phyloP scores from a whole-genome alignment of 2,888 invertebrate genomes.

The Monopis laevigella region DNA sequence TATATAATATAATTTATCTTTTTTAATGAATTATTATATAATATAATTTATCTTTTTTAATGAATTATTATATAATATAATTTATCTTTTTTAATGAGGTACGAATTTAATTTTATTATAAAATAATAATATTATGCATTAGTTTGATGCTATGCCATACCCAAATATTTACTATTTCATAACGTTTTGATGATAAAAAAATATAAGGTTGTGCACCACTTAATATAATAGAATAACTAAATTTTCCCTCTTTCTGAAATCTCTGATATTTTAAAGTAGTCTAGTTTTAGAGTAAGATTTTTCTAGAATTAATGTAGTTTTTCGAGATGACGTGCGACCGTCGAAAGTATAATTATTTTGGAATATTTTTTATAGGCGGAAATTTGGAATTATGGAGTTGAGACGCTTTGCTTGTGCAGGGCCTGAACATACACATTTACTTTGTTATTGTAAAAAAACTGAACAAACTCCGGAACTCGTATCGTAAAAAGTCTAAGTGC shows the following conservation, averaged over 20 bases:
- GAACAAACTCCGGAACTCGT: too few species aligned
- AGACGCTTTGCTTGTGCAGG: conserved; percentile 64
- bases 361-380: conserved; percentile 65
- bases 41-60: too few species aligned
- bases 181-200: conserved; percentile 55
- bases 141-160: conserved; percentile 46
- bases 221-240: conserved; percentile 58
- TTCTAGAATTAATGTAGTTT: conserved; percentile 58
- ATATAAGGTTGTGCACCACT: conserved; percentile 67
- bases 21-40: too few species aligned
- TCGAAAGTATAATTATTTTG: conserved; percentile 36
- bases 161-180: conserved; percentile 29
- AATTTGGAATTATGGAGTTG: conserved; percentile 60
- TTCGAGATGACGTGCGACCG: conserved; percentile 58
- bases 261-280: conserved; percentile 66
- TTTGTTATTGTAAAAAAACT: too few species aligned
- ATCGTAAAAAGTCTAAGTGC: too few species aligned
- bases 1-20: too few species aligned
- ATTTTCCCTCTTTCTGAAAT: conserved; percentile 61
- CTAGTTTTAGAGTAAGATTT: conserved; percentile 44
- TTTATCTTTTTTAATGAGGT: too few species aligned
- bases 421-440: conserved; percentile 34
- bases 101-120: too few species aligned
- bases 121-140: too few species aligned
- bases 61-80: too few species aligned